Evolutionary conservation across 2,113 vertebrate species (phyloP), one percentile per base, ranked within the genome.

Genomic region (Irena cyanogastra): DNA sequence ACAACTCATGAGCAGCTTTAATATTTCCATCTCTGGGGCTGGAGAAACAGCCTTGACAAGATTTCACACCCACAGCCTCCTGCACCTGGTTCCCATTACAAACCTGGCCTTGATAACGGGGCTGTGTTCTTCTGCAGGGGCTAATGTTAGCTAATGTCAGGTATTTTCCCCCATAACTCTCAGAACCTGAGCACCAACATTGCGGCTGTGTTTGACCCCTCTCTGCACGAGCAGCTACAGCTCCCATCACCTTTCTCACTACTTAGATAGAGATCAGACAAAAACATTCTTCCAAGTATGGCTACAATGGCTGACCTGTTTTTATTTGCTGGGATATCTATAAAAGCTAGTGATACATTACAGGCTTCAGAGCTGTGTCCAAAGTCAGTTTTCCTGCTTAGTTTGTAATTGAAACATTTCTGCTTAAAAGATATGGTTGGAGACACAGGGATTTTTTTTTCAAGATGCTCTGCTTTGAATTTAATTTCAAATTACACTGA

Each of bases 81-180:
- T 88, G 59, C 93, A 97, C 84, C 94, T 95, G 95, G 93, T 85
- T 89, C 75, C 78, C 71, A 95, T 95, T 94, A 95, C 22, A 31
- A 91, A 79, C 35, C 54, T 77, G 75, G 78, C 53, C 91, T 50
- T 47, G 82, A 91, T 94, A 95, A 91, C 85, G 82, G 87, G 92
- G 50, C 87, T 95, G 53, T 95, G 78, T 72, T 93, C 87, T 84
- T 83, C 83, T 52, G 45, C 74, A 72, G 79, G 76, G 70, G 45
- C 44, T 82, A 31, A 72, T 37, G n/a, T n/a, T n/a, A n/a, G n/a
- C n/a, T n/a, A n/a, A n/a, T n/a, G n/a, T n/a, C n/a, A n/a, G n/a
- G n/a, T n/a, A n/a, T n/a, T n/a, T 93, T 54, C 75, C 83, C 21
- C 78, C 92, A 52, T 87, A 95, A 94, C 59, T 91, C 91, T 76